Base-by-base conservation (phyloP, 2,113 vertebrate species). In the Plestiodon gilberti region DNA sequence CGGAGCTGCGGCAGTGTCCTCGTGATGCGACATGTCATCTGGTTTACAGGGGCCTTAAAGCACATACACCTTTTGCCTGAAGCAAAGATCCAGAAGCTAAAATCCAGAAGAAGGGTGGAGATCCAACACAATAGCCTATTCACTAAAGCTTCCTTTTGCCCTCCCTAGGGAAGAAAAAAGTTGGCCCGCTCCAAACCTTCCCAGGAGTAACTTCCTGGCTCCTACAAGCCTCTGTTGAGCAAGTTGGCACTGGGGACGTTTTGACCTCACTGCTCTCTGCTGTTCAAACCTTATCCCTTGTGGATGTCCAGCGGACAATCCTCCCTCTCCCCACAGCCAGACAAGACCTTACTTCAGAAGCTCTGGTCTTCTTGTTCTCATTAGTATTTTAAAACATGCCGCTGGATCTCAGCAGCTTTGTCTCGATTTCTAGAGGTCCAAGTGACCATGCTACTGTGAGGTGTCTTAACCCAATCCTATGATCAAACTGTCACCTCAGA, bases 221-320 rank as follows among this genome's bases (percentile, higher is more conserved):
- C 35, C 22, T n/a, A 62, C 57, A 81, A 91, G 73, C 83, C 62
- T 28, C 14, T 2, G 0, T 74, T 78, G 82, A 76, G 90, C 70
- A 6, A 79, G 65, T 55, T 15, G 0, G 78, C 30, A 69, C 22
- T 5, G 83, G 2, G 0, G n/a, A 80, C 43, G 8, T 48, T 48
- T 48, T 4, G 43, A 48, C 43, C 43, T 65, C 82, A 84, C 17
- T 88, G 82, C 84, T 86, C 88, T 59, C 71, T n/a, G 81, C 89
- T 90, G 91, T 86, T 55, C 74, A 48, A 33, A 87, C 87, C 86
- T 69, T 20, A 1, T 52, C 84, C 70, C 57, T 57, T 61, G 82
- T 52, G 65, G 74, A 79, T 79, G 86, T 78, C 85, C 61, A 89
- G 81, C 82, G 89, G 85, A 87, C 48, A 25, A 64, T 1, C 77